Percentiles rank a stretch among this genome's conserved stretches.
phyloP scores from a whole-genome alignment of 2,888 invertebrate species.

The Callosobruchus maculatus region DNA sequence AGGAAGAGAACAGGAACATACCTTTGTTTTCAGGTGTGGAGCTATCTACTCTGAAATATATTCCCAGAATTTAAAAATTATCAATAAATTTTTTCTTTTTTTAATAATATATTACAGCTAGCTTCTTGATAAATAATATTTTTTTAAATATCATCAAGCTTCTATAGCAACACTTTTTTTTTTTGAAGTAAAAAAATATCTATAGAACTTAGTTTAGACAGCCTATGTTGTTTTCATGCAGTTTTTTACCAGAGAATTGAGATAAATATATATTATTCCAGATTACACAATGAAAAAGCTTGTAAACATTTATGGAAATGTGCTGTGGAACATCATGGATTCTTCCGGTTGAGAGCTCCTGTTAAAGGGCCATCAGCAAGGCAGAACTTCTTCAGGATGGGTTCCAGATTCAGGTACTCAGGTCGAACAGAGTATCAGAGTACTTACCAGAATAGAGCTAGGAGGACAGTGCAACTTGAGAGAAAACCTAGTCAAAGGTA shows the following conservation, averaged over 20 bases:
- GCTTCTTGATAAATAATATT: no score
- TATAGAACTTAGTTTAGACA: no score
- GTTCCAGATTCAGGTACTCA: conserved; percentile 87
- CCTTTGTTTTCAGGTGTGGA: conserved; percentile 87
- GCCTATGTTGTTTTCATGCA: no score
- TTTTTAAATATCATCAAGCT: no score
- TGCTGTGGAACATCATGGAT: conserved; percentile 98
- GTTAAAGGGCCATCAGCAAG: conserved; percentile 84
- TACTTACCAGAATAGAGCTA: conserved; percentile 82
- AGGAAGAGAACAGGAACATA: conserved; percentile 95
- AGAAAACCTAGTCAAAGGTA: conserved; percentile 89
- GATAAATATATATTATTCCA: conserved; percentile 24
- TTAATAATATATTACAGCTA: no score
- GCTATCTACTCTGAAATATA: no score
- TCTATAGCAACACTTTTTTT: no score
- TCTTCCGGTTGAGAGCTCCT: conserved; percentile 90
- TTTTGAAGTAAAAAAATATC: no score
- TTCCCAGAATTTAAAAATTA: no score
- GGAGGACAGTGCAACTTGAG: conserved; percentile 94
- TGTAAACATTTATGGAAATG: conserved; percentile 99
- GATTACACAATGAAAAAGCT: conserved; percentile 92
- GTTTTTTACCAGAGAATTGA: no score
- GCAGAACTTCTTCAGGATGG: conserved; percentile 98
- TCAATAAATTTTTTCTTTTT: no score
- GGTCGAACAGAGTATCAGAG: conserved; percentile 97